Conservation (phyloP, 2,797 vertebrate genomes). For the Gorsachius magnificus region DNA sequence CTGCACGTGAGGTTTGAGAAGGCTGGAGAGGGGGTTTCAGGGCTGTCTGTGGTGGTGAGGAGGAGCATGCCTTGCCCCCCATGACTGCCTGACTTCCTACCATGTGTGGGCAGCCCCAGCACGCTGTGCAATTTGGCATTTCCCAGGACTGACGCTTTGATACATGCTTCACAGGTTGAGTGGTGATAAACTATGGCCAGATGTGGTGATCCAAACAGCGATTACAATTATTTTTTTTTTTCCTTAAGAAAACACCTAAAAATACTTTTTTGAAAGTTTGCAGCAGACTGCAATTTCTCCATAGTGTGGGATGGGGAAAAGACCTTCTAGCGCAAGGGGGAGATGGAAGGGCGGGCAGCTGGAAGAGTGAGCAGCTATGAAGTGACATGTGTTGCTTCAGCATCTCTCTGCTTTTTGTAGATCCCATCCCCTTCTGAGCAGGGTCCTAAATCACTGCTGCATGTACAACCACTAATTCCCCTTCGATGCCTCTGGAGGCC, state of each 20-base stretch:
- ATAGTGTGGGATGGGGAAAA: background rate
- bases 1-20: background rate
- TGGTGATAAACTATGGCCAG: background rate
- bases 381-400: background rate
- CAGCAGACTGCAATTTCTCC: background rate
- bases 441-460: background rate
- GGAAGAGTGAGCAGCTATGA: background rate
- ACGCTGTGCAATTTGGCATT: background rate
- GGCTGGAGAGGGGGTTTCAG: background rate
- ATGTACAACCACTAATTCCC: rapidly evolving
- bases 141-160: rapidly evolving
- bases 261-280: background rate
- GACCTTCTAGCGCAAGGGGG: background rate
- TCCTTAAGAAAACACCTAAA: too few species aligned
- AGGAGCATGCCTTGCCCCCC: background rate
- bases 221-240: background rate
- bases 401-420: background rate
- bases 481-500: background rate
- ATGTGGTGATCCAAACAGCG: rapidly evolving
- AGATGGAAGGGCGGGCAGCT: background rate
- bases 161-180: background rate
- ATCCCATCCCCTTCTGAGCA: background rate
- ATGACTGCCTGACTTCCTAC: rapidly evolving
- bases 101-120: rapidly evolving
- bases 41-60: rapidly evolving